Percentiles rank a stretch among this genome's conserved stretches.
phyloP scores from a whole-genome alignment of 1,140 invertebrate species.

The Stegodyphus mimosarum region DNA sequence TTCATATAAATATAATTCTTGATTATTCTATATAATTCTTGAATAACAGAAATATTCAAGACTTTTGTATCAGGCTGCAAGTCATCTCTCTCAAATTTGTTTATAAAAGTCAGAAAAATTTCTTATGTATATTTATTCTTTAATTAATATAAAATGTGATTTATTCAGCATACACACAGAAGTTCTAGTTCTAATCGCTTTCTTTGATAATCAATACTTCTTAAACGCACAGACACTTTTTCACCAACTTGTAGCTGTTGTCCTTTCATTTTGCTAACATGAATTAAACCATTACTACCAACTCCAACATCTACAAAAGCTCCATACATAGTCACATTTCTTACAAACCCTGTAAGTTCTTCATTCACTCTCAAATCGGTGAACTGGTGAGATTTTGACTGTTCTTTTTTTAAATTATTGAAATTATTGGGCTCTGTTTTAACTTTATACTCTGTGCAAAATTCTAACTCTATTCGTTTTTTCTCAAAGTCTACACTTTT shows the following conservation, averaged over 20 bases:
- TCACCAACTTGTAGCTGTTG: constrained; percentile 77
- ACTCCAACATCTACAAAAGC: constrained; percentile 91
- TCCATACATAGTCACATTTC: constrained; percentile 89
- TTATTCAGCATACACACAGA: neutral
- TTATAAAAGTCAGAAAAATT: neutral
- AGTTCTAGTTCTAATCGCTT: constrained; percentile 10
- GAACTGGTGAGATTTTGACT: constrained; percentile 66
- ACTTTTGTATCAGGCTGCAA: too few relatives aligned
- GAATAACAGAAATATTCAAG: too few relatives aligned
- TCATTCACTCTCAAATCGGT: constrained; percentile 73
- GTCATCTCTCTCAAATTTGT: too few relatives aligned
- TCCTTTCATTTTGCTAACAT: constrained; percentile 75
- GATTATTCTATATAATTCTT: too few relatives aligned
- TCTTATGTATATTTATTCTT: neutral
- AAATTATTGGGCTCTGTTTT: constrained; percentile 67
- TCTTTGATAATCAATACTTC: neutral
- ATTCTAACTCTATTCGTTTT: too few relatives aligned
- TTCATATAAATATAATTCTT: too few relatives aligned
- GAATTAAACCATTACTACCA: constrained; percentile 79
- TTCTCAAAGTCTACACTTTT: too few relatives aligned
- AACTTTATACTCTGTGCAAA: constrained; percentile 66
- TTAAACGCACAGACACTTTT: constrained; percentile 5
- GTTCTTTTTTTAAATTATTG: too few relatives aligned
- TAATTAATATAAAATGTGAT: neutral
- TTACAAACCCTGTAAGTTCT: constrained; percentile 74